Evolutionary conservation across 2,113 vertebrate genomes (phyloP).

Genomic region (Vombatus ursinus): DNA sequence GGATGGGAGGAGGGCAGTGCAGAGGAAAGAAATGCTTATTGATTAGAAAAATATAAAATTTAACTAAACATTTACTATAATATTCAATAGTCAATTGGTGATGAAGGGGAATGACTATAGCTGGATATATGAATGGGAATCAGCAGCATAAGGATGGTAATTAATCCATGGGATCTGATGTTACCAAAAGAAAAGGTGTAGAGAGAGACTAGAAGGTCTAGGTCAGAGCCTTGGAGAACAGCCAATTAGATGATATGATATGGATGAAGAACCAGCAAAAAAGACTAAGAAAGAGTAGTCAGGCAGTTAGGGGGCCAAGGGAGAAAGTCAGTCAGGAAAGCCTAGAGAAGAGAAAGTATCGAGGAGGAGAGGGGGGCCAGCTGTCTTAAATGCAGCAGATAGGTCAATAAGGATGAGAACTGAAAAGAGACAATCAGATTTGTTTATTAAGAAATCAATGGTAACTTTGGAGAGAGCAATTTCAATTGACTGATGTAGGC

Average conservation of each 20-base stretch:
- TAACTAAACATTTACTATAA: background rate
- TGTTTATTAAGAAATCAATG: background rate
- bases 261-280: background rate
- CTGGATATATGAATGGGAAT: background rate
- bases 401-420: background rate
- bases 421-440: background rate
- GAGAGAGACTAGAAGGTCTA: background rate
- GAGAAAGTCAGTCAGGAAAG: background rate
- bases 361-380: background rate
- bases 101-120: background rate
- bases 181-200: background rate
- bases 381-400: background rate
- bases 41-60: background rate
- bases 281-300: background rate
- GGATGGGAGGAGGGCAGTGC: background rate
- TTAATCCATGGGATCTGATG: background rate
- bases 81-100: background rate
- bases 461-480: too few relatives aligned
- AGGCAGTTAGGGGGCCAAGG: background rate
- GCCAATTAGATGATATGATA: background rate
- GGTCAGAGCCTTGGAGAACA: background rate
- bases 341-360: background rate
- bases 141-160: background rate
- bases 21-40: background rate
- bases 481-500: background rate